These are phyloP conservation scores for Dicrurus megarhynchus DNA, from an alignment of 2,113 vertebrate species.

Conservation along the genomic window DNA sequence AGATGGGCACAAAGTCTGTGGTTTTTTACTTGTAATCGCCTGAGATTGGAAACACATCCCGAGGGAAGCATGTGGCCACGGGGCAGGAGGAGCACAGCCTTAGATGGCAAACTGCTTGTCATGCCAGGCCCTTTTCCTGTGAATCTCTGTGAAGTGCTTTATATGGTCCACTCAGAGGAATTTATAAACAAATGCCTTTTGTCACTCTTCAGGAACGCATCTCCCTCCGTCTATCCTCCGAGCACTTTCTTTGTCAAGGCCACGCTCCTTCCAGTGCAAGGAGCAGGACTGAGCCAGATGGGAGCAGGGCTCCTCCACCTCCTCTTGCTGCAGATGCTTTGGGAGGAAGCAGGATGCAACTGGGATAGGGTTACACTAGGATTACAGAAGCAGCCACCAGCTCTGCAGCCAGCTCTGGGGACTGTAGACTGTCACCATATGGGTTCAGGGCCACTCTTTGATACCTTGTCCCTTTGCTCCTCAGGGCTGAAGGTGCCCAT, in stretches of 20 bases:
- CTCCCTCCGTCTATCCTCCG: background rate
- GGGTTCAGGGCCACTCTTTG: background rate
- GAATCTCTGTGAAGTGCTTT: background rate
- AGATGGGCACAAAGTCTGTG: background rate
- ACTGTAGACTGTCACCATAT: background rate
- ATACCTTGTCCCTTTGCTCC: background rate
- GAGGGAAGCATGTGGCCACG: rapidly evolving
- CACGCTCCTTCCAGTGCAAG: background rate
- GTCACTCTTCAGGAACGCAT: conserved; percentile 14
- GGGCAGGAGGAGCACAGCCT: conserved; percentile 4
- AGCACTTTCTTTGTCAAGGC: background rate
- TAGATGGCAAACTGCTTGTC: conserved; percentile 20
- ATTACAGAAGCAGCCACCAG: background rate
- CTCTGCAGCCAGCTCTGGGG: background rate
- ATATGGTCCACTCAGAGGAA: background rate
- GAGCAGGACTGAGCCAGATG: background rate
- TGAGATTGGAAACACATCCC: background rate
- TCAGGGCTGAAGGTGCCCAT: rapidly evolving
- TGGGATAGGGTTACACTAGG: background rate
- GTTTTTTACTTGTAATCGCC: background rate
- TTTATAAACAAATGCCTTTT: conserved; percentile 23
- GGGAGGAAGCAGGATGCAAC: background rate
- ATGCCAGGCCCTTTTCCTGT: background rate
- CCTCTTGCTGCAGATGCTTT: background rate
- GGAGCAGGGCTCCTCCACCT: background rate